phyloP scores from a whole-genome alignment of 2,113 vertebrate species.

The Chaetura pelagica region DNA sequence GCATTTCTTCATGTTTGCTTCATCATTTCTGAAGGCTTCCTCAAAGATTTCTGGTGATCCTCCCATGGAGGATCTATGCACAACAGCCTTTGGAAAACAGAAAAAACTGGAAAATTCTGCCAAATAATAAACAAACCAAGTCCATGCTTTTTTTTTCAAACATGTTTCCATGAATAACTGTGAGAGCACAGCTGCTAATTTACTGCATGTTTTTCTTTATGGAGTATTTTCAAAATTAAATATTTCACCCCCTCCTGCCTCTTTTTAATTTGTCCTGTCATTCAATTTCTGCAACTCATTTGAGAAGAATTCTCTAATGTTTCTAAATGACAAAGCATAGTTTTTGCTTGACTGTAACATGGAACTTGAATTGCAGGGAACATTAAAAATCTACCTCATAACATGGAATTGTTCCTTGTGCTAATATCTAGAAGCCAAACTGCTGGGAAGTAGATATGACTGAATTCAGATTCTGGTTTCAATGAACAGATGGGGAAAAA shows the following conservation, averaged over 20 bases:
- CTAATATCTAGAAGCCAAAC: not conserved
- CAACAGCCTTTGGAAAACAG: not conserved
- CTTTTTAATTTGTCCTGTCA: conserved; percentile 33
- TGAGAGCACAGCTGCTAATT: conserved; percentile 42
- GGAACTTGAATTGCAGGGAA: not conserved
- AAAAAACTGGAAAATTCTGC: conserved; percentile 9
- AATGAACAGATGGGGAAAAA: not conserved
- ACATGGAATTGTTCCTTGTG: not conserved
- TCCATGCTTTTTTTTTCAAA: not conserved
- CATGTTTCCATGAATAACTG: conserved; percentile 36
- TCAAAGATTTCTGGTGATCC: conserved; percentile 35
- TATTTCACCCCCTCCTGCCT: conserved; percentile 23
- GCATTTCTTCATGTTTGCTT: not conserved
- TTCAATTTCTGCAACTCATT: conserved; percentile 57
- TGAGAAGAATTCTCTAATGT: conserved; percentile 12
- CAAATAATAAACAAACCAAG: conserved; percentile 26
- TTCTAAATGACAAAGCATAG: not conserved
- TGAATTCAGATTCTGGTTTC: not conserved
- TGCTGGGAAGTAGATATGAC: not conserved
- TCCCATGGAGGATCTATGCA: not conserved
- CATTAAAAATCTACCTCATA: not conserved
- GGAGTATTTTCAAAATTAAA: conserved; percentile 38
- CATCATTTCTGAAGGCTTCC: not conserved
- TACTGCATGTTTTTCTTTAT: conserved; percentile 9
- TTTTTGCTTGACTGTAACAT: not conserved